Evolutionary conservation across 2,113 vertebrate species (phyloP).

Genomic region (Dipodomys stephensi): DNA sequence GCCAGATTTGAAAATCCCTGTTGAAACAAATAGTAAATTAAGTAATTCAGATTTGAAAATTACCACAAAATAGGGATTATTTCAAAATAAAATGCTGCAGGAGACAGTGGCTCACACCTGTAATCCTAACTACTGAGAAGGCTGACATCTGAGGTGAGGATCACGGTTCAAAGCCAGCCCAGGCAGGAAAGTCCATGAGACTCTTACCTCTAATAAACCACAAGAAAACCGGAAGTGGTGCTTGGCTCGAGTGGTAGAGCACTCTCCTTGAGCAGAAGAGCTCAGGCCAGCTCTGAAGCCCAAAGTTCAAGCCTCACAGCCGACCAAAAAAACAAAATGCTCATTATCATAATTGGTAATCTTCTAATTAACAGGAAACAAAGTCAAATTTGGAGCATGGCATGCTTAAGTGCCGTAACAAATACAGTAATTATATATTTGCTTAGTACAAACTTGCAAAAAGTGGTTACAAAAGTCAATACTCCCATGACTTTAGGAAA

Average conservation of each 20-base stretch:
- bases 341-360: background rate
- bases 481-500: background rate
- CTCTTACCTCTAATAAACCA: too few species aligned
- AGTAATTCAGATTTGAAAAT: background rate
- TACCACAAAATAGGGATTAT: background rate
- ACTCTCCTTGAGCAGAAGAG: too few species aligned
- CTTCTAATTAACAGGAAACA: background rate
- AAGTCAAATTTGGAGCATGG: background rate
- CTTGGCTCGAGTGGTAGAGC: too few species aligned
- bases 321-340: too few species aligned
- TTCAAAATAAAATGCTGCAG: background rate
- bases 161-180: too few species aligned
- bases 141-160: too few species aligned
- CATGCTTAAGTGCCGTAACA: background rate
- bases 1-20: background rate
- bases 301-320: too few species aligned
- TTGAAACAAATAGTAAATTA: slow-evolving; percentile 14
- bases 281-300: too few species aligned
- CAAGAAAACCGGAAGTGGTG: too few species aligned
- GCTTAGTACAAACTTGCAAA: background rate
- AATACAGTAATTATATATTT: background rate
- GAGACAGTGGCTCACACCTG: too few species aligned
- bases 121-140: too few species aligned
- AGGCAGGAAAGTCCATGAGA: too few species aligned
- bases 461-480: background rate